Percentiles rank a stretch among this genome's conserved stretches.
Evolutionary conservation across 2,113 vertebrate species (phyloP).

Genomic region (Cottus gobio): DNA sequence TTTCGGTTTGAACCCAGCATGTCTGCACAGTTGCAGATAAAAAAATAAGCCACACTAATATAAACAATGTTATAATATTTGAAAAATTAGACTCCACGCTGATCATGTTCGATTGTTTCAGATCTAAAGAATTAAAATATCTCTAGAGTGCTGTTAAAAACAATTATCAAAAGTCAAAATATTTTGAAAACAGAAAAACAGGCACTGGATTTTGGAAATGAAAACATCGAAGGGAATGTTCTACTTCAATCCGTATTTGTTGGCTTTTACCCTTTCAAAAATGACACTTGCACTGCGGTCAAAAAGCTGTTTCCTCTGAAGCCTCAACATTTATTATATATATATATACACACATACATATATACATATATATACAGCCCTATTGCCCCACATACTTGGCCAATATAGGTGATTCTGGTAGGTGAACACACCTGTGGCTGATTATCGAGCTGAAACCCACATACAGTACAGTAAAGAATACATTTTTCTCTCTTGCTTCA

Average conservation of each 20-base stretch:
- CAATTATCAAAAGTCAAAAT: neutral
- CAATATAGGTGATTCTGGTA: neutral
- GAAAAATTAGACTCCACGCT: neutral
- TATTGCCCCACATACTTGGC: neutral
- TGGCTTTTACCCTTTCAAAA: too few relatives aligned
- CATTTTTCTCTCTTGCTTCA: conserved; percentile 34
- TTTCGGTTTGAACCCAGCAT: neutral
- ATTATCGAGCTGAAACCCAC: conserved; percentile 28
- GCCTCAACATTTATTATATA: too few relatives aligned
- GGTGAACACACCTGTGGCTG: conserved; percentile 25
- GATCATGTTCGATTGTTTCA: neutral
- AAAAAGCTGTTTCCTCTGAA: neutral
- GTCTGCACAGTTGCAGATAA: neutral
- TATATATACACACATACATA: too few relatives aligned
- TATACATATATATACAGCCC: neutral
- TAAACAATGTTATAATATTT: neutral
- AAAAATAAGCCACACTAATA: neutral
- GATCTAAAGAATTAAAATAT: neutral
- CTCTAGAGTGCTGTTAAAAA: neutral
- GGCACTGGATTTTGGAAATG: neutral
- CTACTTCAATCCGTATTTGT: neutral
- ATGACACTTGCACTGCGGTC: neutral
- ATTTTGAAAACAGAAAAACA: neutral
- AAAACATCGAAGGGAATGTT: neutral
- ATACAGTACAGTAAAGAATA: conserved; percentile 22